These are phyloP conservation scores for Eulemur albifrons DNA, from an alignment of 2,797 vertebrate genomes.

Conservation along the genomic window DNA sequence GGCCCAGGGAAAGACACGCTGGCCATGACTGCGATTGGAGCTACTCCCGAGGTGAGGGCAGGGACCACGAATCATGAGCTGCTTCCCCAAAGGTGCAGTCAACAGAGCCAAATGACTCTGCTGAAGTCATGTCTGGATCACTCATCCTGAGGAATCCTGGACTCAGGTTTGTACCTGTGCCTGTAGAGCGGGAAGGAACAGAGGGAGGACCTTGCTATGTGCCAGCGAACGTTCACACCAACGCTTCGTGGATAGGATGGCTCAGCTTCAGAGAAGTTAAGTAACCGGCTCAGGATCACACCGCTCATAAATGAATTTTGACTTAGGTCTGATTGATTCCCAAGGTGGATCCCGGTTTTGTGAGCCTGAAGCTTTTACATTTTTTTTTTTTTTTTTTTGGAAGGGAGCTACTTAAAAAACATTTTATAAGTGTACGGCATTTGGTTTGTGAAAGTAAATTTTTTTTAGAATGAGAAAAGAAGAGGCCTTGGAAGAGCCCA, in stretches of 20 bases:
- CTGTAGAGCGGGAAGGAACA: neutral
- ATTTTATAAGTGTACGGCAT: neutral
- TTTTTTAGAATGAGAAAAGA: neutral
- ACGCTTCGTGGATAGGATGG: neutral
- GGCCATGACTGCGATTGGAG: neutral
- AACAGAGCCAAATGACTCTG: neutral
- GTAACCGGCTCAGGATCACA: neutral
- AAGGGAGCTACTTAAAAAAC: neutral
- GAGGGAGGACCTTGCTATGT: neutral
- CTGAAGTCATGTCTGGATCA: neutral
- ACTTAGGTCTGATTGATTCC: neutral
- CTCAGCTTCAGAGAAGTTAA: neutral
- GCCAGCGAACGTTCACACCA: neutral
- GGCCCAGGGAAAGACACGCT: neutral
- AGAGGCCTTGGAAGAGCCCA: neutral
- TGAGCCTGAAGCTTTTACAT: neutral
- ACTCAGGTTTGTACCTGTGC: neutral
- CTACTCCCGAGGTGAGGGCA: neutral
- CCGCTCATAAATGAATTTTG: neutral
- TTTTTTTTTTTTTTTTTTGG: neutral
- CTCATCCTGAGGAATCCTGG: neutral
- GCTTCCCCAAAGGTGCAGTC: neutral
- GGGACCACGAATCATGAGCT: neutral
- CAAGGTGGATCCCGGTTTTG: neutral
- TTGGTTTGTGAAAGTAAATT: neutral